Evolutionary conservation across 1,140 invertebrate species (phyloP).

Genomic region (Forficula auricularia): DNA sequence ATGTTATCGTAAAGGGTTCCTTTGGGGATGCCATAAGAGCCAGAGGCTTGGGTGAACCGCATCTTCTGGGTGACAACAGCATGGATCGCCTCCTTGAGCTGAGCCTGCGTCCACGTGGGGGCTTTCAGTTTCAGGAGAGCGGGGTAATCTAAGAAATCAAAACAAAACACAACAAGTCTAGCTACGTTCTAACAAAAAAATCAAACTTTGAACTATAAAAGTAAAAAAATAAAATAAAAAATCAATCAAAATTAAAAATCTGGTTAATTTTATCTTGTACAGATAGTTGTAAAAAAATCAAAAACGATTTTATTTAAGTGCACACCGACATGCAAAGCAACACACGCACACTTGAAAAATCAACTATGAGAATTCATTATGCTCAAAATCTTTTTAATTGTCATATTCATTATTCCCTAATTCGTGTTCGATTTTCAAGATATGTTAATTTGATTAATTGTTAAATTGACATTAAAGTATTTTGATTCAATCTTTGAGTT

Average conservation of each 20-base stretch:
- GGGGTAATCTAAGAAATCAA: conserved; percentile 15
- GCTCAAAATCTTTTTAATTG: too few relatives aligned
- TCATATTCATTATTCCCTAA: too few relatives aligned
- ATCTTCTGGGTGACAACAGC: conserved; percentile 56
- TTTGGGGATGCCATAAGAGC: conserved; percentile 53
- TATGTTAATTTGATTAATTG: too few relatives aligned
- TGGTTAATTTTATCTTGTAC: not conserved
- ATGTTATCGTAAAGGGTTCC: conserved; percentile 64
- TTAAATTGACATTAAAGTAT: too few relatives aligned
- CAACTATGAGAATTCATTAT: too few relatives aligned
- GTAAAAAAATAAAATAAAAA: conserved; percentile 5
- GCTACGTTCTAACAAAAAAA: conserved; percentile 6
- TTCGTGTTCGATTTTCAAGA: too few relatives aligned
- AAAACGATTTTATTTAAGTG: not conserved
- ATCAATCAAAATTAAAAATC: conserved; percentile 6
- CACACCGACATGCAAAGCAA: not conserved
- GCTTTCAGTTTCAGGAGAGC: conserved; percentile 34
- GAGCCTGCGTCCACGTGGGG: conserved; percentile 54
- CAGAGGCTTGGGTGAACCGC: conserved; percentile 56
- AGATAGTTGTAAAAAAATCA: not conserved
- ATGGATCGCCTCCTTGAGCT: conserved; percentile 55
- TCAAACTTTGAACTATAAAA: conserved; percentile 7
- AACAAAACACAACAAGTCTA: conserved; percentile 8
- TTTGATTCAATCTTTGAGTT: too few relatives aligned
- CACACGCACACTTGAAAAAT: too few relatives aligned